These are phyloP conservation scores for Lophotriccus pileatus DNA, from an alignment of 2,797 vertebrate genomes.

Conservation along the genomic window DNA sequence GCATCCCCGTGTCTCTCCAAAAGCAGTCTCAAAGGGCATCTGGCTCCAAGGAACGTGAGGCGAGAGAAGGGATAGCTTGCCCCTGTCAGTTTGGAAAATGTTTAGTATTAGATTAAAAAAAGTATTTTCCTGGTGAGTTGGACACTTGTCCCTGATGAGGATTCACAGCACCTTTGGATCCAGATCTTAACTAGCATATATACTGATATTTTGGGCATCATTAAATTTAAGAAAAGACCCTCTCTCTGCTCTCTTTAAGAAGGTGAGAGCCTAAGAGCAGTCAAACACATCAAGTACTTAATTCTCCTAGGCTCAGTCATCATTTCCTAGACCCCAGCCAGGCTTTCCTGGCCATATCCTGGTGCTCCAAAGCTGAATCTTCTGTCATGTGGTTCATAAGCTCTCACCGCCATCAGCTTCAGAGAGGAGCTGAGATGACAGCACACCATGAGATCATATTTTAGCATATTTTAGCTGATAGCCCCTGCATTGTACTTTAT, in stretches of 20 bases:
- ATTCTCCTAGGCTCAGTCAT: neutral
- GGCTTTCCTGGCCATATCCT: neutral
- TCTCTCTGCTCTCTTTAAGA: neutral
- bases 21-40: neutral
- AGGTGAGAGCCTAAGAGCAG: neutral
- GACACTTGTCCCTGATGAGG: neutral
- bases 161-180: neutral
- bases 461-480: neutral
- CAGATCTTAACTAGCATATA: neutral
- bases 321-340: neutral
- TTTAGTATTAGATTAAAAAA: accelerated
- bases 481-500: neutral
- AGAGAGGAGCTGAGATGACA: neutral
- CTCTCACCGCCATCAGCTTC: neutral
- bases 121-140: neutral
- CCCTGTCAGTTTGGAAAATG: neutral
- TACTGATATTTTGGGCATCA: neutral
- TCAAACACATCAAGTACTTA: neutral
- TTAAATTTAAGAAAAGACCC: neutral
- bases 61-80: neutral
- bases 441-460: no score
- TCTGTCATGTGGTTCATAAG: neutral
- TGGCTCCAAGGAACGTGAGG: neutral
- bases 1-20: neutral
- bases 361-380: neutral